phyloP scores from a whole-genome alignment of 2,888 invertebrate species.

The Trypoxylon attenuatum region DNA sequence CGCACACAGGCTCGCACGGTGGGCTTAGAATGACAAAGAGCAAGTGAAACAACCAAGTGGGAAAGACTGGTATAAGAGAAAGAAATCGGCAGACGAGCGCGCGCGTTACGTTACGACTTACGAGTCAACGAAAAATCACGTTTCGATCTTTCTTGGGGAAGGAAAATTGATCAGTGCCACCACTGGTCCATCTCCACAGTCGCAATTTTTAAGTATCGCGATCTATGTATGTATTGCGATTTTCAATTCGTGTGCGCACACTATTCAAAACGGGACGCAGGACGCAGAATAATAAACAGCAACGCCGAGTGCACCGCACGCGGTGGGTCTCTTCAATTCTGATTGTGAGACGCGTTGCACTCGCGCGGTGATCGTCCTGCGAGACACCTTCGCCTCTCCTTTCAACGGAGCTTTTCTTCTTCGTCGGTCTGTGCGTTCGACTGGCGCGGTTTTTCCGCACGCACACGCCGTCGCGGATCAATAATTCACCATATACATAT shows the following conservation, averaged over 20 bases:
- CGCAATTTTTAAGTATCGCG: slow-evolving; percentile 11
- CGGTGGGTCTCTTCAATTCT: slow-evolving; percentile 11
- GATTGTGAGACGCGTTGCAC: too few species aligned
- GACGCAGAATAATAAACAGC: too few species aligned
- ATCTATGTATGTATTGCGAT: slow-evolving; percentile 14
- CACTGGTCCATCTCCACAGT: slow-evolving; percentile 29
- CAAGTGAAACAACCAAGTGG: not conserved
- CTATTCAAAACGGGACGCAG: slow-evolving; percentile 51
- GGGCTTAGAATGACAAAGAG: not conserved
- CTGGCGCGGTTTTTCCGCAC: slow-evolving; percentile 59
- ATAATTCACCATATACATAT: slow-evolving; percentile 71
- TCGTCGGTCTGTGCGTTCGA: slow-evolving; percentile 9
- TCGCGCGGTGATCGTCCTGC: too few species aligned
- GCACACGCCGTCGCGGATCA: slow-evolving; percentile 66
- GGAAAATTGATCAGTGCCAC: slow-evolving; percentile 34
- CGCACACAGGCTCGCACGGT: not conserved
- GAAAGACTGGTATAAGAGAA: not conserved
- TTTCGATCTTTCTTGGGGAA: slow-evolving; percentile 30
- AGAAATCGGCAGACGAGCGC: not conserved
- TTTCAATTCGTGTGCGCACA: slow-evolving; percentile 48
- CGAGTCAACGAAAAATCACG: slow-evolving; percentile 26
- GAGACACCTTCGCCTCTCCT: slow-evolving; percentile 24
- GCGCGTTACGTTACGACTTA: slow-evolving; percentile 28
- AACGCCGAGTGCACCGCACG: not conserved
- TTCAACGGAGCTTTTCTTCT: slow-evolving; percentile 5